phyloP scores from a whole-genome alignment of 2,113 vertebrate species.

The Triplophysa dalaica region DNA sequence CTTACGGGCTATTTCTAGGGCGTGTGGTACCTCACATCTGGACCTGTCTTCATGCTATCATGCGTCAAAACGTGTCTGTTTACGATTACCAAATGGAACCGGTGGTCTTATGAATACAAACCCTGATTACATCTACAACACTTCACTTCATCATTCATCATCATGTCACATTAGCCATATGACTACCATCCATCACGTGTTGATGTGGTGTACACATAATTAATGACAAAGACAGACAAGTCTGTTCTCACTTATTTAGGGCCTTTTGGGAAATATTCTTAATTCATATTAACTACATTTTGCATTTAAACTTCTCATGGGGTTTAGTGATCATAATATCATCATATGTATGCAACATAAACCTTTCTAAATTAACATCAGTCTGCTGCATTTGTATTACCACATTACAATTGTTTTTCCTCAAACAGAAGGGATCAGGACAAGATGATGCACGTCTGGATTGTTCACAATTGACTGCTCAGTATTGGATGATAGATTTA shows the following conservation, averaged over 20 bases:
- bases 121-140: conserved; percentile 68
- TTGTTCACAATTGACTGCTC: conserved; percentile 59
- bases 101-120: conserved; percentile 50
- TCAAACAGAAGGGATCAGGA: conserved; percentile 47
- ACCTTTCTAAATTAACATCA: background rate
- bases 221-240: conserved; percentile 49
- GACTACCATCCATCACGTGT: conserved; percentile 66
- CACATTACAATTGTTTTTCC: conserved; percentile 54
- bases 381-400: conserved; percentile 49
- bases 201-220: conserved; percentile 59
- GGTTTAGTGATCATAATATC: background rate
- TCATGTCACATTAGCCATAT: conserved; percentile 66
- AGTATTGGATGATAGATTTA: conserved; percentile 49
- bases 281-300: background rate
- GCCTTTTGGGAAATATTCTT: background rate
- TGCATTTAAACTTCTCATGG: background rate
- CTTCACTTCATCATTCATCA: conserved; percentile 68
- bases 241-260: conserved; percentile 37
- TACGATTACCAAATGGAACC: conserved; percentile 59
- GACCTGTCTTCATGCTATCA: conserved; percentile 59
- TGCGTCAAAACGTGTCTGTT: conserved; percentile 57
- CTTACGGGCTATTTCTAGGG: conserved; percentile 32
- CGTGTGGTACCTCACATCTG: conserved; percentile 62
- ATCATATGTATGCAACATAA: background rate
- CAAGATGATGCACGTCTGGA: conserved; percentile 46